Conservation (phyloP, 2,888 invertebrate species). For the Apocheima hispidaria region DNA sequence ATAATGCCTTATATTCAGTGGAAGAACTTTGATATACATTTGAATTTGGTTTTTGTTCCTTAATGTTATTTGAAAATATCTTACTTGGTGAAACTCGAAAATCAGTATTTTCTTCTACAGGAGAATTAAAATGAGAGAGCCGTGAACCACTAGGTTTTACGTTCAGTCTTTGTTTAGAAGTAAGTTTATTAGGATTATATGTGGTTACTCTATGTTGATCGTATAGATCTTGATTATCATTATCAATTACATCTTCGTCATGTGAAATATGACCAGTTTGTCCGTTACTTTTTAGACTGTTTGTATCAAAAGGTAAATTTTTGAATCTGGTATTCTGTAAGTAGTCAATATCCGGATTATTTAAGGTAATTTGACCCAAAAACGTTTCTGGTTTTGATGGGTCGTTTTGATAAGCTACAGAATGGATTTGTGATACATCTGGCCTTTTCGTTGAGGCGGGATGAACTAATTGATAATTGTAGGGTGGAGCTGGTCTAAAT, state of each 20-base stretch:
- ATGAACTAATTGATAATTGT: slow-evolving; percentile 77
- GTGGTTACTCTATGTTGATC: slow-evolving; percentile 80
- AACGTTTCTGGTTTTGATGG: slow-evolving; percentile 88
- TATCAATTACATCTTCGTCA: slow-evolving; percentile 75
- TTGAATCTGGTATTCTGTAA: slow-evolving; percentile 78
- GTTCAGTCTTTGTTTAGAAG: slow-evolving; percentile 72
- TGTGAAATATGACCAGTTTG: slow-evolving; percentile 74
- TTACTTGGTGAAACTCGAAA: slow-evolving; percentile 54
- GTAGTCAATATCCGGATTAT: slow-evolving; percentile 85
- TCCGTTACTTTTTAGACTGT: slow-evolving; percentile 78
- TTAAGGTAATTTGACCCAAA: slow-evolving; percentile 87
- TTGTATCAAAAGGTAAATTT: slow-evolving; percentile 78
- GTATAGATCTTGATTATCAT: slow-evolving; percentile 76
- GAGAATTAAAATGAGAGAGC: slow-evolving; percentile 63
- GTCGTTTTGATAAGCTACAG: slow-evolving; percentile 85
- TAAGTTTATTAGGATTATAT: slow-evolving; percentile 76
- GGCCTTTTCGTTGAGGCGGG: slow-evolving; percentile 84
- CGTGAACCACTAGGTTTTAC: slow-evolving; percentile 65
- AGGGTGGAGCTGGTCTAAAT: slow-evolving; percentile 75
- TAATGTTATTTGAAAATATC: slow-evolving; percentile 55
- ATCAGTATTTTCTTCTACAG: slow-evolving; percentile 56
- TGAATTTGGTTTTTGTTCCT: slow-evolving; percentile 55
- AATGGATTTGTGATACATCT: slow-evolving; percentile 85
- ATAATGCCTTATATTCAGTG: slow-evolving; percentile 80
- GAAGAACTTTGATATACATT: slow-evolving; percentile 65